These are phyloP conservation scores for Caenorhabditis sp. DNA, from an alignment of 2,888 invertebrate species.

Conservation along the genomic window DNA sequence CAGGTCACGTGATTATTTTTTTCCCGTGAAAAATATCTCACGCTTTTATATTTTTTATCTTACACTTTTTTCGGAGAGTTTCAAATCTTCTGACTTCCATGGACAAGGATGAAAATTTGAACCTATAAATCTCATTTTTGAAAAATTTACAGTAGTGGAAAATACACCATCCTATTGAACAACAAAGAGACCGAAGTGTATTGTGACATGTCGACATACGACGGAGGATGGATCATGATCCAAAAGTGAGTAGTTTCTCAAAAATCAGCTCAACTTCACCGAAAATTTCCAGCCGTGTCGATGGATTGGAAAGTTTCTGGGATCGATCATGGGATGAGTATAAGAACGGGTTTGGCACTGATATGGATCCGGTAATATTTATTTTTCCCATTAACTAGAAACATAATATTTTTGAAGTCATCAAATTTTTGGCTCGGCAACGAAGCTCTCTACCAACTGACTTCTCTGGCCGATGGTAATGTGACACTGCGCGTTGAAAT, in stretches of 20 bases:
- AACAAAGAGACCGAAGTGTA: constrained; percentile 33
- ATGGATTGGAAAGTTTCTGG: constrained; percentile 53
- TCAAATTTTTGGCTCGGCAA: constrained; percentile 60
- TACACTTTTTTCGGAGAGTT: no score
- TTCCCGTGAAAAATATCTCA: no score
- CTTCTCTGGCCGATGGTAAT: constrained; percentile 12
- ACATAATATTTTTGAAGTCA: neutral
- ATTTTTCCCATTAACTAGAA: no score
- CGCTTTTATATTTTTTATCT: no score
- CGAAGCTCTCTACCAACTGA: constrained; percentile 54
- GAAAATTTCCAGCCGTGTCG: constrained; percentile 46
- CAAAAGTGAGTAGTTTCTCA: constrained; percentile 37
- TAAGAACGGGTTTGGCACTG: constrained; percentile 56
- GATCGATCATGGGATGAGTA: constrained; percentile 59
- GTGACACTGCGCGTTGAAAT: constrained; percentile 56
- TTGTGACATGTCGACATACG: constrained; percentile 43
- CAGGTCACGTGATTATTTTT: no score
- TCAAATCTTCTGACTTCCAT: no score
- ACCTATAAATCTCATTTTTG: neutral
- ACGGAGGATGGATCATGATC: constrained; percentile 43
- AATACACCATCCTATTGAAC: constrained; percentile 31
- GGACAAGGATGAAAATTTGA: no score
- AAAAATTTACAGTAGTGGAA: constrained; percentile 35
- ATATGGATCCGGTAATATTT: constrained; percentile 9
- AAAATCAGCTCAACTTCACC: no score